Evolutionary conservation across 2,797 vertebrate genomes (phyloP).

Genomic region (Liparis tanakae): DNA sequence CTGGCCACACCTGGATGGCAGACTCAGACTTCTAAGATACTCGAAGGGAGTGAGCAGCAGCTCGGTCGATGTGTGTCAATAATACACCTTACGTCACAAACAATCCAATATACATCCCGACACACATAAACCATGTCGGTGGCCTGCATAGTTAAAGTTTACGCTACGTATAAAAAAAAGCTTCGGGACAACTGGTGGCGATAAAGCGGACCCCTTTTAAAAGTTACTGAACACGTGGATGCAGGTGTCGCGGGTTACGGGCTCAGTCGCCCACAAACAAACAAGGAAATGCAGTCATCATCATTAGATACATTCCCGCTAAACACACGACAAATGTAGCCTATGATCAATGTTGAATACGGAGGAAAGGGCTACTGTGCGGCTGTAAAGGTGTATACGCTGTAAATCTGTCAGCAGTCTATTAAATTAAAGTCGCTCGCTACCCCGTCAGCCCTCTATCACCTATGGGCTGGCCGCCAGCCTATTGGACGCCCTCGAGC

Average conservation of each 20-base stretch:
- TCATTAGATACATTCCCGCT: neutral
- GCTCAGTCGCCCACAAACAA: slow-evolving; percentile 3
- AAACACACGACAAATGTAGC: neutral
- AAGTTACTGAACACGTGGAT: neutral
- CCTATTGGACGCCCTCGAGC: neutral
- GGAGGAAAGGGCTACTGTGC: neutral
- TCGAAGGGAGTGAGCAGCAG: neutral
- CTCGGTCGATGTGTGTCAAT: neutral
- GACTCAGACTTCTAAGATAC: neutral
- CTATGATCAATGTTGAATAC: neutral
- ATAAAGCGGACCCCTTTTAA: neutral
- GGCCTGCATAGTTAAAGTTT: neutral
- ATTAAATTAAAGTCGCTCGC: slow-evolving; percentile 16
- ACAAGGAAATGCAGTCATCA: neutral
- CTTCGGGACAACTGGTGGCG: neutral
- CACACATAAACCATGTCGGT: neutral
- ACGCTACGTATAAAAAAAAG: neutral
- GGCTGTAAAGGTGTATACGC: neutral
- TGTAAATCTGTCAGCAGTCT: neutral
- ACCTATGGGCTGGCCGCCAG: slow-evolving; percentile 34
- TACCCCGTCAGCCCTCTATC: slow-evolving; percentile 1
- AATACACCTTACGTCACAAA: neutral
- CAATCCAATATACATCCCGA: neutral
- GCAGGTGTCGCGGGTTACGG: neutral
- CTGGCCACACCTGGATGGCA: slow-evolving; percentile 58